A percentile compares a stretch with the other conserved stretches of the same genome.
Evolutionary conservation across 1,140 invertebrate species (phyloP).

Genomic region (Drosophila miranda): DNA sequence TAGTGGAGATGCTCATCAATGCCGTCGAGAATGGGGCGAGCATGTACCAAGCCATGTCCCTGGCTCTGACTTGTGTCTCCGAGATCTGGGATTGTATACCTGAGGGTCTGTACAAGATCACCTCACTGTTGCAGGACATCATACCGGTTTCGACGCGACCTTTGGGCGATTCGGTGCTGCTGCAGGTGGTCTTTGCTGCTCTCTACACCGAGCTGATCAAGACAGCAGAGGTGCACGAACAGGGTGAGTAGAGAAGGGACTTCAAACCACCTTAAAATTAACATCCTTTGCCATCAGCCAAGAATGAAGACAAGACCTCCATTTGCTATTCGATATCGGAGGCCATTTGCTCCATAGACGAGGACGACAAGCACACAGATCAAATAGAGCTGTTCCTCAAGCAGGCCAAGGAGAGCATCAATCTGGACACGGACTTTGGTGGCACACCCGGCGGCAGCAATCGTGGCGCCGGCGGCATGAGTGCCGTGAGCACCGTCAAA

Average conservation of each 20-base stretch:
- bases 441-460: constrained; percentile 22
- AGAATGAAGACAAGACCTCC: constrained; percentile 62
- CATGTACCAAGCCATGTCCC: constrained; percentile 89
- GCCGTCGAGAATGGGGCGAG: constrained; percentile 88
- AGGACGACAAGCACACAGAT: constrained; percentile 88
- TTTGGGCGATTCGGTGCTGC: constrained; percentile 86
- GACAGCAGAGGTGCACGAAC: constrained; percentile 82
- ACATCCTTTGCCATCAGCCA: constrained; percentile 22
- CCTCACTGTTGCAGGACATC: constrained; percentile 85
- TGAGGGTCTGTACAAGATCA: constrained; percentile 83
- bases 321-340: constrained; percentile 86
- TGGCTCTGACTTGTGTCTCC: constrained; percentile 87
- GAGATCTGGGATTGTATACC: constrained; percentile 87
- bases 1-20: constrained; percentile 85
- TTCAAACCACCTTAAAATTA: neutral
- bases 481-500: constrained; percentile 77
- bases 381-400: constrained; percentile 86
- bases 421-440: constrained; percentile 68
- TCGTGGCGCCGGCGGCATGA: constrained; percentile 59
- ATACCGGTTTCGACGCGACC: constrained; percentile 87
- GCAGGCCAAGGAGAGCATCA: constrained; percentile 83
- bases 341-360: constrained; percentile 89
- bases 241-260: constrained; percentile 39
- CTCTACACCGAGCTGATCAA: constrained; percentile 85
- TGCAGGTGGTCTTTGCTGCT: constrained; percentile 86